Conservation (phyloP, 2,113 vertebrate genomes). For the Alligator sinensis region DNA sequence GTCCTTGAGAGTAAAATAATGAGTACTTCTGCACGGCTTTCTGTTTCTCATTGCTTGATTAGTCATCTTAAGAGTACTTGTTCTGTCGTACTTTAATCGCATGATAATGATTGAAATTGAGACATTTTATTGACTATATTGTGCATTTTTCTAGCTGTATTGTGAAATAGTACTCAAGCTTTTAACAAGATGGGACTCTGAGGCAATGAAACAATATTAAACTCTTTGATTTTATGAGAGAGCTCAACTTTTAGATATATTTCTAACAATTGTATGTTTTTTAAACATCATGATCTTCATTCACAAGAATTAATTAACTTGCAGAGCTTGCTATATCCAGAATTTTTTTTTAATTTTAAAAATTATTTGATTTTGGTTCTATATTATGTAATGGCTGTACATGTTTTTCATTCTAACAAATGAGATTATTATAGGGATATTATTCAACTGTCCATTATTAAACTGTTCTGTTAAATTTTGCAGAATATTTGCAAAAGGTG, state of each 20-base stretch:
- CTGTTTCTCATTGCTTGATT: neutral
- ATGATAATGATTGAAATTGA: slow-evolving; percentile 3
- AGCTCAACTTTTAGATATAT: neutral
- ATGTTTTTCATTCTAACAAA: neutral
- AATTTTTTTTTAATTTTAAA: neutral
- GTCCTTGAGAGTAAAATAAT: neutral
- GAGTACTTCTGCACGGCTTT: neutral
- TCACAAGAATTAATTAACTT: neutral
- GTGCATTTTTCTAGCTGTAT: neutral
- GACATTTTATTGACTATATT: neutral
- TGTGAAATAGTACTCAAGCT: neutral
- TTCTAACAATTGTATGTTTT: neutral
- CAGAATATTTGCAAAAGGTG: neutral
- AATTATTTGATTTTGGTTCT: neutral
- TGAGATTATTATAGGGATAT: neutral
- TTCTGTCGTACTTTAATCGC: neutral
- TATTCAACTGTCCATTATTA: neutral
- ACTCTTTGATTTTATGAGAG: neutral
- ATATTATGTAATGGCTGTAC: neutral
- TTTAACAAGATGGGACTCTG: neutral
- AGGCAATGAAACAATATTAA: neutral
- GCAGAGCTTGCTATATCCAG: neutral
- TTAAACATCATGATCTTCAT: neutral
- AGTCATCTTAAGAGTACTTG: neutral
- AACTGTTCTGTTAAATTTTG: neutral